phyloP scores from a whole-genome alignment of 2,797 vertebrate genomes.

The Notolabrus celidotus region DNA sequence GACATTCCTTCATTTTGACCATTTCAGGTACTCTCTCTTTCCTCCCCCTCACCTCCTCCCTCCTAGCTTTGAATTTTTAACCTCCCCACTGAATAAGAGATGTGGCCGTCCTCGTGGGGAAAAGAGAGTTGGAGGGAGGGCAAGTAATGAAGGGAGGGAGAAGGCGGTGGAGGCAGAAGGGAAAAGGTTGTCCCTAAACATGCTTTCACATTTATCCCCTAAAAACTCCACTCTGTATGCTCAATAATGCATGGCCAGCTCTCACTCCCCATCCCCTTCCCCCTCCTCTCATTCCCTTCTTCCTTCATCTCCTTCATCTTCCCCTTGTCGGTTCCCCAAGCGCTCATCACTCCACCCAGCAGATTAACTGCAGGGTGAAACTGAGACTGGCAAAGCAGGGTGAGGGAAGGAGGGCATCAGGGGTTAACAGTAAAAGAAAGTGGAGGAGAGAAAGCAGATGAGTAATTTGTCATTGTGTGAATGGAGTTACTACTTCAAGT shows the following conservation, averaged over 20 bases:
- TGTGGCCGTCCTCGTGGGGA: conserved; percentile 73
- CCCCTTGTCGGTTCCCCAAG: conserved; percentile 65
- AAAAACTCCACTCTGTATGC: conserved; percentile 82
- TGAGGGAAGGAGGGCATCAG: conserved; percentile 60
- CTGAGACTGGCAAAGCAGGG: conserved; percentile 69
- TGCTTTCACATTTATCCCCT: conserved; percentile 84
- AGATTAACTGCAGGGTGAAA: conserved; percentile 78
- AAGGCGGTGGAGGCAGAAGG: conserved; percentile 59
- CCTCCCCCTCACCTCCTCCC: conserved; percentile 49
- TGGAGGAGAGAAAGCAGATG: conserved; percentile 46
- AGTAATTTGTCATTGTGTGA: conserved; percentile 69
- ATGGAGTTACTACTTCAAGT: conserved; percentile 58
- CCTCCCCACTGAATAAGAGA: conserved; percentile 86
- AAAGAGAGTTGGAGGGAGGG: conserved; percentile 69
- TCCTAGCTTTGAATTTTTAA: conserved; percentile 86
- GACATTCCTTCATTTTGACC: conserved; percentile 84
- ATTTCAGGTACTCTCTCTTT: conserved; percentile 80
- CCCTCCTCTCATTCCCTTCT: conserved; percentile 47
- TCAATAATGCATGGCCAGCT: conserved; percentile 84
- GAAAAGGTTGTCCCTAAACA: conserved; percentile 80
- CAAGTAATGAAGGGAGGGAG: conserved; percentile 65
- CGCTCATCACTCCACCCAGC: conserved; percentile 69
- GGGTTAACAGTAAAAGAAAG: conserved; percentile 54
- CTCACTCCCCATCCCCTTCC: conserved; percentile 47
- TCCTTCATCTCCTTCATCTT: conserved; percentile 73